Evolutionary conservation across 2,888 invertebrate genomes (phyloP).

Genomic region (Brenthis hecate): DNA sequence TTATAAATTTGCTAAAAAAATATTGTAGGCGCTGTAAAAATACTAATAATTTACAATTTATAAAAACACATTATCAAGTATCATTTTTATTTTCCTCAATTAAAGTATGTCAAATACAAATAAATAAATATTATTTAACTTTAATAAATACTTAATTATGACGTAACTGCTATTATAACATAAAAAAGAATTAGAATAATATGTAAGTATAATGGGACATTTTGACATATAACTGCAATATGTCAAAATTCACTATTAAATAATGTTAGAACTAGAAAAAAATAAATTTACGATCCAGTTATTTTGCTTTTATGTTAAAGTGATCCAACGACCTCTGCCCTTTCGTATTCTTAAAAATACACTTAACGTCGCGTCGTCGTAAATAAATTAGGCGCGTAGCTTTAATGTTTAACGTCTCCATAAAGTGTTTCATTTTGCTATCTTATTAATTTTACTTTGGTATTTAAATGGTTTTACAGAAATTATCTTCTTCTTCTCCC

Average conservation of each 20-base stretch:
- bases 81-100: no score
- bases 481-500: no score
- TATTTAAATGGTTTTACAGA: slow-evolving; percentile 9
- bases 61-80: not conserved
- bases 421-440: slow-evolving; percentile 42
- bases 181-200: no score
- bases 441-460: slow-evolving; percentile 21
- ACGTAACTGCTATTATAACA: no score
- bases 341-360: slow-evolving; percentile 43
- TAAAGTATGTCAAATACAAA: no score
- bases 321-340: slow-evolving; percentile 1
- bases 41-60: not conserved
- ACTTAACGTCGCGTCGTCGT: slow-evolving; percentile 44
- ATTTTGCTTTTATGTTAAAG: slow-evolving; percentile 8
- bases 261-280: no score
- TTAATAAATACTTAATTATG: no score
- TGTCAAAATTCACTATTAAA: no score
- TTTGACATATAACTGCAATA: no score
- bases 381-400: slow-evolving; percentile 52
- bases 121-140: no score
- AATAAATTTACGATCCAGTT: no score
- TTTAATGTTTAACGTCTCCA: slow-evolving; percentile 44
- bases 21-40: not conserved
- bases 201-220: no score
- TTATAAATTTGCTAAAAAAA: slow-evolving; percentile 5